Evolutionary conservation across 2,113 vertebrate species (phyloP).

Genomic region (Percopsis transmontana): DNA sequence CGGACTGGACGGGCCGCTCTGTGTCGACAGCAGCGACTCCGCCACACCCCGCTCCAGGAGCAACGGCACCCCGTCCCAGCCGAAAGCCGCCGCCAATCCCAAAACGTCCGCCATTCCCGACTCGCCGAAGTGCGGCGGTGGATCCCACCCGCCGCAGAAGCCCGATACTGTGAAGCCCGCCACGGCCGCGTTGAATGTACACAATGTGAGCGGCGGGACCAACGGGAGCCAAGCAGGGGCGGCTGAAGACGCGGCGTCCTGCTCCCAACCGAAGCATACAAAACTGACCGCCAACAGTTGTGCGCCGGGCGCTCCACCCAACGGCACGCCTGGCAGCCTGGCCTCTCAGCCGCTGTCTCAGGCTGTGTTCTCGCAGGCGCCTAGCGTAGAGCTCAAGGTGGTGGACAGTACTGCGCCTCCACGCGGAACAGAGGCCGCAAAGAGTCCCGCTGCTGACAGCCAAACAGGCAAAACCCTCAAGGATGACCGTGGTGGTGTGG

Average conservation of each 20-base stretch:
- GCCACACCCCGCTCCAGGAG: slow-evolving; percentile 1
- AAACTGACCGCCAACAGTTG: slow-evolving; percentile 34
- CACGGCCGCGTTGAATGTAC: slow-evolving; percentile 25
- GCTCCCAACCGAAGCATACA: slow-evolving; percentile 30
- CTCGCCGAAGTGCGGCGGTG: slow-evolving; percentile 1
- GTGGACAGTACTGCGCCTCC: slow-evolving; percentile 21
- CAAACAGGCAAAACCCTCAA: not conserved
- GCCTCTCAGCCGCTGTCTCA: slow-evolving; percentile 45
- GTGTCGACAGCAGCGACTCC: slow-evolving; percentile 33
- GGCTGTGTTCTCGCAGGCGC: slow-evolving; percentile 23
- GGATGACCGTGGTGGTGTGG: slow-evolving; percentile 32
- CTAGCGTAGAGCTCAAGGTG: slow-evolving; percentile 5
- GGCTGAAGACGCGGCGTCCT: slow-evolving; percentile 1
- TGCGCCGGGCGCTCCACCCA: slow-evolving; percentile 41
- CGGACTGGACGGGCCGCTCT: slow-evolving; percentile 42
- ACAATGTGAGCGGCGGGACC: slow-evolving; percentile 41
- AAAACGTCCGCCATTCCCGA: slow-evolving; percentile 25
- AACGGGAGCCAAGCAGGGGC: slow-evolving; percentile 10
- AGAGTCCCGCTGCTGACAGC: slow-evolving; percentile 5
- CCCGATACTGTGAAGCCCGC: slow-evolving; percentile 10
- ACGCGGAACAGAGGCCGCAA: slow-evolving; percentile 28
- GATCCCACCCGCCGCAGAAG: slow-evolving; percentile 12
- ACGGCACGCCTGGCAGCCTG: slow-evolving; percentile 15
- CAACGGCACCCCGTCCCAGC: slow-evolving; percentile 8
- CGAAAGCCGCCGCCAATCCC: slow-evolving; percentile 3